phyloP scores from a whole-genome alignment of 2,113 vertebrate genomes.

The Antennarius striatus region DNA sequence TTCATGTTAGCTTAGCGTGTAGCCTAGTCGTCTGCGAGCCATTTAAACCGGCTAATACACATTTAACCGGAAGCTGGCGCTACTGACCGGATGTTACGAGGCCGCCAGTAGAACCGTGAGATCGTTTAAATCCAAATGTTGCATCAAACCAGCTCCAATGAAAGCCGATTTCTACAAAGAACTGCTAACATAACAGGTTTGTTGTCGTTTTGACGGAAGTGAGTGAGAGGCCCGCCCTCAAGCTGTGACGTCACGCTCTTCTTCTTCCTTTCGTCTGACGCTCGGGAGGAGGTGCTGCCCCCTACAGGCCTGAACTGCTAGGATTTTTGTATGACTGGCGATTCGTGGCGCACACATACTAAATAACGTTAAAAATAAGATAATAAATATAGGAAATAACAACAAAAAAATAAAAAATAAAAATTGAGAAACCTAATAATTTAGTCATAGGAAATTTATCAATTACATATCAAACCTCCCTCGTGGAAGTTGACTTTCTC shows the following conservation, averaged over 20 bases:
- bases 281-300: background rate
- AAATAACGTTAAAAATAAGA: too few relatives aligned
- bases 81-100: slow-evolving; percentile 34
- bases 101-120: background rate
- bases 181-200: slow-evolving; percentile 14
- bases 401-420: too few relatives aligned
- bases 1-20: background rate
- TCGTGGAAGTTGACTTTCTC: too few relatives aligned
- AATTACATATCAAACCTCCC: too few relatives aligned
- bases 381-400: too few relatives aligned
- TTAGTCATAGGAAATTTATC: too few relatives aligned
- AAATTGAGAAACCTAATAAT: too few relatives aligned
- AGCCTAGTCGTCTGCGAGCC: slow-evolving; percentile 1
- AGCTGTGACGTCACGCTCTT: background rate
- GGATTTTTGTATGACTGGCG: background rate
- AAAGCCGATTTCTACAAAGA: background rate
- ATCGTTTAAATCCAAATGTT: background rate
- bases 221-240: slow-evolving; percentile 3
- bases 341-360: too few relatives aligned
- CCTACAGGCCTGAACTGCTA: background rate
- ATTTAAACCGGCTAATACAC: too few relatives aligned
- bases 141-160: background rate
- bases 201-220: slow-evolving; percentile 61
- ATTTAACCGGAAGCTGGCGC: fast-evolving
- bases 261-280: slow-evolving; percentile 1